These are phyloP conservation scores for Sus cebifrons DNA, from an alignment of 2,797 vertebrate genomes.

Conservation along the genomic window DNA sequence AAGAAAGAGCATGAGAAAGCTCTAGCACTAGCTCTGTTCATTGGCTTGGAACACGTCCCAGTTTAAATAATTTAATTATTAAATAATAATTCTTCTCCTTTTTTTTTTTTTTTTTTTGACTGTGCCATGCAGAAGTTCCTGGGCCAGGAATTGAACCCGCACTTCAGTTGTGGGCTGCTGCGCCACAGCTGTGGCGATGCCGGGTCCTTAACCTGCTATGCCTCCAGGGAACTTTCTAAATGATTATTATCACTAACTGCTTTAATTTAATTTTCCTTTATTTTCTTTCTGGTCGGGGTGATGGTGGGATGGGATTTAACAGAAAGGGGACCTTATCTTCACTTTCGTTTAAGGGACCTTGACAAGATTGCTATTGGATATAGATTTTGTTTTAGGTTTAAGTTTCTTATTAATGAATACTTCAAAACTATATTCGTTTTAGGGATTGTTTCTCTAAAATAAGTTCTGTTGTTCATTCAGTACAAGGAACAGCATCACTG, in stretches of 20 bases:
- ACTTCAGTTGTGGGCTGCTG: too few relatives aligned
- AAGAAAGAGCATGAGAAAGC: background rate
- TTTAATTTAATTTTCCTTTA: background rate
- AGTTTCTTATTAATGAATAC: conserved; percentile 57
- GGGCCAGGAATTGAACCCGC: too few relatives aligned
- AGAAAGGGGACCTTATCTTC: conserved; percentile 20
- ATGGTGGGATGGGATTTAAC: conserved; percentile 45
- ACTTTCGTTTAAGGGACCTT: conserved; percentile 35
- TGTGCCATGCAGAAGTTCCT: too few relatives aligned
- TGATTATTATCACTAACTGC: too few relatives aligned
- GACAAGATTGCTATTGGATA: conserved; percentile 38
- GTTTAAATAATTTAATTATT: conserved; percentile 32
- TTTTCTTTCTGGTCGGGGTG: conserved; percentile 17
- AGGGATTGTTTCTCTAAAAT: conserved; percentile 59
- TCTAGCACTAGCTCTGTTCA: conserved; percentile 25
- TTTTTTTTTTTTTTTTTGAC: too few relatives aligned
- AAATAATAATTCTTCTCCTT: background rate
- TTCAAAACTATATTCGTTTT: conserved; percentile 56
- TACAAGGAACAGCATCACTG: conserved; percentile 28
- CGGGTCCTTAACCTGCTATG: too few relatives aligned
- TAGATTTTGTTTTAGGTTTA: conserved; percentile 43
- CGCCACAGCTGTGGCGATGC: too few relatives aligned
- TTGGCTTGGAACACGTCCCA: conserved; percentile 13
- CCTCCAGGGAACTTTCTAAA: too few relatives aligned
- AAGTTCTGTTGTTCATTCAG: conserved; percentile 36